phyloP scores from a whole-genome alignment of 2,797 vertebrate species.

The Bovichtus diacanthus region DNA sequence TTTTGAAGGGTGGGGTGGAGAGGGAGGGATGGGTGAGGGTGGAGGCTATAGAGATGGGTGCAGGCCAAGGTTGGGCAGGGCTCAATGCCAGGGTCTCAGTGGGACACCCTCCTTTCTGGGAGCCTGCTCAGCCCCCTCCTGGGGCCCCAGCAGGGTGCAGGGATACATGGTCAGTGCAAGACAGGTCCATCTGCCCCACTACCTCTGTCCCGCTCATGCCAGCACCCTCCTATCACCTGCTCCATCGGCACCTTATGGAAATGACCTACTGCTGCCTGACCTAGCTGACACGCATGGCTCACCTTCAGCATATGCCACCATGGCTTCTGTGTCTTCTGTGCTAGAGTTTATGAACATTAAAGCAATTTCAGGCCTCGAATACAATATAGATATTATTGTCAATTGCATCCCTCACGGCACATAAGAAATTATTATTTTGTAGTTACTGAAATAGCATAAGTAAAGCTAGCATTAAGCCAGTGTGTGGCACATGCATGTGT shows the following conservation, averaged over 20 bases:
- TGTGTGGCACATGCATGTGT: background rate
- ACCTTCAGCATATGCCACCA: constrained; percentile 74
- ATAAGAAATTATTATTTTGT: constrained; percentile 12
- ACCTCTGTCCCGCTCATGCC: constrained; percentile 73
- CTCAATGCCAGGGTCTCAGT: constrained; percentile 83
- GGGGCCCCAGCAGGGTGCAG: constrained; percentile 79
- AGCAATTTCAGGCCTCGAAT: constrained; percentile 1
- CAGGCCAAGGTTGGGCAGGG: constrained; percentile 82
- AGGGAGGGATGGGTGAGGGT: constrained; percentile 38
- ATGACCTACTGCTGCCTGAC: constrained; percentile 79
- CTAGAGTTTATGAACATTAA: background rate
- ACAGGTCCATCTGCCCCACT: constrained; percentile 88
- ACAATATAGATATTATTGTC: background rate
- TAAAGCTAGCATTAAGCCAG: background rate
- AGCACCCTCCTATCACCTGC: constrained; percentile 78
- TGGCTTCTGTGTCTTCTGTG: constrained; percentile 24
- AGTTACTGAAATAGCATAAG: background rate
- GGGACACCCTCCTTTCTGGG: constrained; percentile 82
- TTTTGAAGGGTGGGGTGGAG: constrained; percentile 61
- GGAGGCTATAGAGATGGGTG: constrained; percentile 70
- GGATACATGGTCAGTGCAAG: constrained; percentile 88
- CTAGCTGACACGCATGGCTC: constrained; percentile 73
- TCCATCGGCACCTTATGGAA: constrained; percentile 79
- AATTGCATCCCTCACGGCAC: background rate
- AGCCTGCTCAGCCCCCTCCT: constrained; percentile 77